These are phyloP conservation scores for Diorhabda sublineata DNA, from an alignment of 1,140 invertebrate genomes.

Conservation along the genomic window DNA sequence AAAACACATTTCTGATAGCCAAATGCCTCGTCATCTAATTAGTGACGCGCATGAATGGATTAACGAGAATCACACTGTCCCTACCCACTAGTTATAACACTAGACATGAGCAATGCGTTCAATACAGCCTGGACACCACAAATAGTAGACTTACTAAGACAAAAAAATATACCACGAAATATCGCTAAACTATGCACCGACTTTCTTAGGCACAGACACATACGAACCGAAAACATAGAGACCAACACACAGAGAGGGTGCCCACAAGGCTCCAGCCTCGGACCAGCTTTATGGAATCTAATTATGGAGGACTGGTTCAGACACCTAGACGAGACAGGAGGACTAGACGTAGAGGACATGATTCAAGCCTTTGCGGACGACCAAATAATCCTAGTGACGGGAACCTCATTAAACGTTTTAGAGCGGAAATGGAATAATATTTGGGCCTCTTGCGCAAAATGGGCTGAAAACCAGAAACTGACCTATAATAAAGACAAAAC, in stretches of 20 bases:
- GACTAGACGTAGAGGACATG: background rate
- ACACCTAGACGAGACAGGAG: constrained; percentile 14
- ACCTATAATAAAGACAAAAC: constrained; percentile 28
- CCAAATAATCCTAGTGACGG: constrained; percentile 20
- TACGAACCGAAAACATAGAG: constrained; percentile 15
- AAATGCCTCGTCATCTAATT: no score
- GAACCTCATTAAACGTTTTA: constrained; percentile 16
- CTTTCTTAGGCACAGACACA: constrained; percentile 18
- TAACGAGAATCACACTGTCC: no score
- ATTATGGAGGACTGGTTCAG: constrained; percentile 28
- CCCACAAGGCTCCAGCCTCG: constrained; percentile 31
- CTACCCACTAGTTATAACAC: constrained; percentile 9
- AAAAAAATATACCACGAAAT: background rate
- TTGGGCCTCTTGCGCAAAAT: constrained; percentile 6
- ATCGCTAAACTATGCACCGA: constrained; percentile 2
- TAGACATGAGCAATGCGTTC: constrained; percentile 25
- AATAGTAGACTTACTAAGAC: background rate
- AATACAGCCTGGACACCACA: constrained; percentile 16
- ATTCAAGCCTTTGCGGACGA: constrained; percentile 27
- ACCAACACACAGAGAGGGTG: constrained; percentile 25
- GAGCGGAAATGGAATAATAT: constrained; percentile 18
- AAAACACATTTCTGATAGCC: no score
- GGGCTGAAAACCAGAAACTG: constrained; percentile 10
- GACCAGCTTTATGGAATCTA: constrained; percentile 28
- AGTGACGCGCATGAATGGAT: no score